These are phyloP conservation scores for Telenomus remus DNA, from an alignment of 1,140 invertebrate genomes.

Conservation along the genomic window DNA sequence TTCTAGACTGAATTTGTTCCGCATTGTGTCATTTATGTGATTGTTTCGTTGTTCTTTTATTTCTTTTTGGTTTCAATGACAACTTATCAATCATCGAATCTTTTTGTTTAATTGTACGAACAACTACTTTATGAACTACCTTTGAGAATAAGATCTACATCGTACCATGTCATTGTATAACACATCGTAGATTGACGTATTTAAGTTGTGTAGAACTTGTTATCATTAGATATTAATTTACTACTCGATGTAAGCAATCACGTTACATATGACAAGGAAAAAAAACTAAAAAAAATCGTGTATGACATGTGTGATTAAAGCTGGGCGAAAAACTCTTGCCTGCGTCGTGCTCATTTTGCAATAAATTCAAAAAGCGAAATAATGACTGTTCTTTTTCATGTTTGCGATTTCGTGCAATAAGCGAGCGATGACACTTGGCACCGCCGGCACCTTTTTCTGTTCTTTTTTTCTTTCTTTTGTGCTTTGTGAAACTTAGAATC, in stretches of 20 bases:
- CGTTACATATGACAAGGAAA: constrained; percentile 13
- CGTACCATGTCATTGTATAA: neutral
- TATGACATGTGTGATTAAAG: constrained; percentile 12
- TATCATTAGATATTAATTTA: constrained; percentile 21
- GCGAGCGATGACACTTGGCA: constrained; percentile 21
- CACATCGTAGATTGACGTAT: constrained; percentile 19
- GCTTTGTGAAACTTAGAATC: constrained; percentile 24
- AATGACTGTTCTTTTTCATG: constrained; percentile 15
- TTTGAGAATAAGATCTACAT: neutral
- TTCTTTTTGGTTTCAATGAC: too few relatives aligned
- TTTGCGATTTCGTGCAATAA: constrained; percentile 41
- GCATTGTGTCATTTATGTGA: constrained; percentile 19
- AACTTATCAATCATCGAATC: too few relatives aligned
- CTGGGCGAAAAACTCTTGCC: constrained; percentile 9
- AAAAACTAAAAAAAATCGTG: constrained; percentile 6
- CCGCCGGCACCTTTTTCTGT: constrained; percentile 18
- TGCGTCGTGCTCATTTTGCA: constrained; percentile 28
- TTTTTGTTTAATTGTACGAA: constrained; percentile 19
- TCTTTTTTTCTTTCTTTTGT: too few relatives aligned
- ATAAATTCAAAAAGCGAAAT: constrained; percentile 17
- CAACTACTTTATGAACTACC: constrained; percentile 31
- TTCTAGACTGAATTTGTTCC: constrained; percentile 17
- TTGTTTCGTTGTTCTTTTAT: constrained; percentile 26
- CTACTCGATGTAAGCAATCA: constrained; percentile 9
- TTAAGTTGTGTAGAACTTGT: constrained; percentile 41